Base-by-base conservation (phyloP, 2,113 vertebrate genomes). In the Leucopsar rothschildi region DNA sequence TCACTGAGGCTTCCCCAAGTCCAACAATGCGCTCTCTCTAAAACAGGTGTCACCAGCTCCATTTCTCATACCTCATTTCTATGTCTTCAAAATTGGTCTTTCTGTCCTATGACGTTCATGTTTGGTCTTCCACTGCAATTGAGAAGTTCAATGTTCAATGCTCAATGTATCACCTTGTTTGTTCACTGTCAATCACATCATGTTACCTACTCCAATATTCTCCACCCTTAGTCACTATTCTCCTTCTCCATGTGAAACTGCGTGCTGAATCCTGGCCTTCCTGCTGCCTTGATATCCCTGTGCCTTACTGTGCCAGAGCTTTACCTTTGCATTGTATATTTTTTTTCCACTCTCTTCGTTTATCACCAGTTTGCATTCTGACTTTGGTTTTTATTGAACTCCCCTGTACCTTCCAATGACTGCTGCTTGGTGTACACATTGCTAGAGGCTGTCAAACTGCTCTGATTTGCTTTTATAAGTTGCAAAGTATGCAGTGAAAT, bases 151-250 rank as follows among this genome's bases (percentile, higher is more conserved):
- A 1, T 33, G 75, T 47, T 1, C 6, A 40, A 11, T 12, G 39
- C 11, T 39, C 39, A 39, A 13, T 40, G 39, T 39, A 42, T 81
- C 90, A 72, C 79, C n/a, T 31, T 57, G 82, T 95, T 88, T 90
- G 50, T 84, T 95, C 85, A 84, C 90, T 79, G 69, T 71, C 92
- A 82, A 9, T 94, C 91, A 86, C 57, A 86, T 78, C 55, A 93
- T 81, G 89, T 93, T 86, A 69, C 64, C 84, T 49, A 20, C 56
- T 72, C 49, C 45, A 59, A 1, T 72, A 31, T 64, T 59, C 56
- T 82, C 68, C 33, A 52, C 79, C 57, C 39, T 65, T 73, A 33
- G 56, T 56, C 69, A 86, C 10, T 17, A 61, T 65, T 85, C 73
- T 87, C 35, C 27, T 73, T 68, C 70, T 88, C 49, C 10, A 21